phyloP scores from a whole-genome alignment of 2,113 vertebrate genomes.

The Orycteropus afer region DNA sequence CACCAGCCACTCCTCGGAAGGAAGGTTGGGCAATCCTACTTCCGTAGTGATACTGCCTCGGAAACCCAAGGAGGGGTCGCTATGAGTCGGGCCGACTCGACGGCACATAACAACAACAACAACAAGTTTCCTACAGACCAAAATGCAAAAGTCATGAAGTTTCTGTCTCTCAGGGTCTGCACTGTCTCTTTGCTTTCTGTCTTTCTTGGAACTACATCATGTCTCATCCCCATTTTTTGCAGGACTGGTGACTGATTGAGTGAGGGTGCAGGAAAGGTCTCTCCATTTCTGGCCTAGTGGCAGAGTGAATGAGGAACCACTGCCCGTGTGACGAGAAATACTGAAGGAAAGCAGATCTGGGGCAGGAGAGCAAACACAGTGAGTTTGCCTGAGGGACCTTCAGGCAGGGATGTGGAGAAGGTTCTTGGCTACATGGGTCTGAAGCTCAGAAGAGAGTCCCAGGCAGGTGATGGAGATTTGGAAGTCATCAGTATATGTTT shows the following conservation, averaged over 20 bases:
- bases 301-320: neutral
- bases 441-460: neutral
- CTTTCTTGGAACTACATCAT: neutral
- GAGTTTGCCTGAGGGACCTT: neutral
- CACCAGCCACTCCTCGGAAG: too few relatives aligned
- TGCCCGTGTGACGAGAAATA: neutral
- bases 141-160: slow-evolving; percentile 8
- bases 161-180: neutral
- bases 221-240: neutral
- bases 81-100: too few relatives aligned
- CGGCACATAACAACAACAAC: too few relatives aligned
- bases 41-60: too few relatives aligned
- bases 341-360: neutral
- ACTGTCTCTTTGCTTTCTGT: neutral
- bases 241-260: neutral
- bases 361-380: neutral
- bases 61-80: too few relatives aligned
- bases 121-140: neutral
- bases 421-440: neutral
- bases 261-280: neutral
- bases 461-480: neutral
- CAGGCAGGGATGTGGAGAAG: neutral
- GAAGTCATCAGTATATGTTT: neutral
- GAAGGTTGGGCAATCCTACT: too few relatives aligned
- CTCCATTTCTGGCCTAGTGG: neutral